phyloP scores from a whole-genome alignment of 2,113 vertebrate species.

The Andinoacara biseriatus region DNA sequence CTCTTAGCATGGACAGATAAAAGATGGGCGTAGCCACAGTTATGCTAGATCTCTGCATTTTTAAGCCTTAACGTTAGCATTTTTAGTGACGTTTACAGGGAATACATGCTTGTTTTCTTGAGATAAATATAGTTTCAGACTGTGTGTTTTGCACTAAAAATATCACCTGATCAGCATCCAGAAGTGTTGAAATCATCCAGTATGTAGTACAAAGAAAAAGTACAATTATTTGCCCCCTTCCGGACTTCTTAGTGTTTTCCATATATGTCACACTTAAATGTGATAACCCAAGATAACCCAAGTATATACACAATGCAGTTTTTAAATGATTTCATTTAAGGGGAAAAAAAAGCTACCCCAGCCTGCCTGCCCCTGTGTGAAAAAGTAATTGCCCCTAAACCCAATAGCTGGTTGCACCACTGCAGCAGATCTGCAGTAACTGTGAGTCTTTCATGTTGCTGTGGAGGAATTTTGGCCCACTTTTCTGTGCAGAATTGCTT shows the following conservation, averaged over 20 bases:
- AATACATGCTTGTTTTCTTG: background rate
- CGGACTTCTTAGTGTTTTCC: no score
- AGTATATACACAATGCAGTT: no score
- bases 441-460: no score
- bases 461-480: no score
- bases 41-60: accelerated
- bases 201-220: background rate
- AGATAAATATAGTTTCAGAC: accelerated
- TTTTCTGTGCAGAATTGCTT: no score
- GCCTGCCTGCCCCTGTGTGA: no score
- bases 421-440: no score
- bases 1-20: background rate
- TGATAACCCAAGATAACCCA: no score
- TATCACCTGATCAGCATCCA: background rate
- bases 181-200: background rate
- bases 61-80: accelerated
- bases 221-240: background rate
- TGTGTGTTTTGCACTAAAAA: background rate
- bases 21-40: background rate
- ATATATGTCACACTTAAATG: background rate
- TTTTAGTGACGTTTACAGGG: background rate
- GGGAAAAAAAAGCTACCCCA: no score
- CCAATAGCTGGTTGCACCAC: no score
- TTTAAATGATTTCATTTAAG: no score
- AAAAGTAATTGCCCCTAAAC: no score